Evolutionary conservation across 2,888 invertebrate genomes (phyloP), one percentile per base, ranked within the genome.

Genomic region (Pogonocherus hispidulus): DNA sequence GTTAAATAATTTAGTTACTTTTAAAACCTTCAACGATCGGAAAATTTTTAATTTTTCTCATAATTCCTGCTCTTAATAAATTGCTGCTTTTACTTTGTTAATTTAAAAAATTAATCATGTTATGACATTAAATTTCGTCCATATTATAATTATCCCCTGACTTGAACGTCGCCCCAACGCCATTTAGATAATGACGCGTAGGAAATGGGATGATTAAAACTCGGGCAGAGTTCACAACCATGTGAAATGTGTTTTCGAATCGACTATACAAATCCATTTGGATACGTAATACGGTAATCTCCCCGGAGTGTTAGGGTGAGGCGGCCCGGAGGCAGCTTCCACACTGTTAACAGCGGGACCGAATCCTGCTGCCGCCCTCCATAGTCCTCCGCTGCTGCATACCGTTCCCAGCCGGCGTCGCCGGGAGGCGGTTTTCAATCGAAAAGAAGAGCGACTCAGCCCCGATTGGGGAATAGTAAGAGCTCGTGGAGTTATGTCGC

Each of bases 231-330:
- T 52, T 49, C 49, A 52, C 27, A 14, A 23, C 5, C 27, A 16
- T 52, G 51, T 22, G 51, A 52, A 52, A 52, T 27, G 51, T 27
- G 27, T 49, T 20, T 49, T 49, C 51, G 51, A 52, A 27, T 23
- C 23, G 51, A 52, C 49, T 49, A 49, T 49, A 49, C 22, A 49
- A 52, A 52, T 52, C 51, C 51, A 52, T 52, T 52, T 52, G 20
- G 51, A 52, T 52, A 52, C 18, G 51, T 52, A 52, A 52, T 52
- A 14, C 16, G 18, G 51, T 52, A 52, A 52, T 52, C 27, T 18
- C 51, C 27, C 23, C n/a, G 20, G 51, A 16, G 51, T 14, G 51
- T 52, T 23, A 14, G 27, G 27, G 27, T 3, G 51, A 52, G 16
- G 27, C 27, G 14, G 51, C 27, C 27, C 14, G 20, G 22, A n/a